Evolutionary conservation across 2,888 invertebrate genomes (phyloP), one percentile per base, ranked within the genome.

Genomic region (Lapara coniferarum): DNA sequence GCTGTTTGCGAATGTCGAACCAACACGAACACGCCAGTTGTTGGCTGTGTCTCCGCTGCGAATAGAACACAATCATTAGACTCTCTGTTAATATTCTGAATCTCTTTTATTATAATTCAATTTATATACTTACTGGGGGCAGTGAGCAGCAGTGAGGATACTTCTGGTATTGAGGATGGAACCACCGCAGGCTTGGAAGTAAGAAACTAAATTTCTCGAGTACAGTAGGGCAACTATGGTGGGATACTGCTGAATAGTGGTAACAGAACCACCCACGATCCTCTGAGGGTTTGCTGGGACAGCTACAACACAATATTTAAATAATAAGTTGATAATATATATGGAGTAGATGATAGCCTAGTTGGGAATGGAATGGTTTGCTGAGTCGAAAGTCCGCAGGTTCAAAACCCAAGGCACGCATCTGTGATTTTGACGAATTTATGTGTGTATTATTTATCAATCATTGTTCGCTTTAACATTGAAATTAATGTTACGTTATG

Each of bases 1-100:
- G 55, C 82, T 85, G 73, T 79, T 85, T 8, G 86, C 85, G 70
- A 74, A 82, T 0, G 82, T 76, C 7, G 88, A 89, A 1, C 89
- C 89, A 10, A 83, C 81, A 6, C 86, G 85, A 10, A 78, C 72
- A 0, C 83, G 85, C 85, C 85, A 89, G 37, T 74, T 76, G 2
- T 66, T 71, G 1, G 74, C 56, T 0, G 73, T 49, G 49, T 83
- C 79, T 10, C 81, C 81, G 4, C 84, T 86, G 69, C 25, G 25
- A 25, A 25, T 10, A 81, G 81, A 67, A 66, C 66, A 66, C 49
- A 57, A 14, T 51, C 69, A 57, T 5, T 37, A 37, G 5, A 4
- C 8, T 7, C 2, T 8, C 5, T 37, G 8, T 37, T 37, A 37
- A 7, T 37, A 7, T 37, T 2, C 25, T 25, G 25, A 25, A 37